A percentile compares a stretch with the other conserved stretches of the same genome.
These are phyloP conservation scores for Plagodis dolabraria DNA, from an alignment of 2,888 invertebrate species.

Conservation along the genomic window DNA sequence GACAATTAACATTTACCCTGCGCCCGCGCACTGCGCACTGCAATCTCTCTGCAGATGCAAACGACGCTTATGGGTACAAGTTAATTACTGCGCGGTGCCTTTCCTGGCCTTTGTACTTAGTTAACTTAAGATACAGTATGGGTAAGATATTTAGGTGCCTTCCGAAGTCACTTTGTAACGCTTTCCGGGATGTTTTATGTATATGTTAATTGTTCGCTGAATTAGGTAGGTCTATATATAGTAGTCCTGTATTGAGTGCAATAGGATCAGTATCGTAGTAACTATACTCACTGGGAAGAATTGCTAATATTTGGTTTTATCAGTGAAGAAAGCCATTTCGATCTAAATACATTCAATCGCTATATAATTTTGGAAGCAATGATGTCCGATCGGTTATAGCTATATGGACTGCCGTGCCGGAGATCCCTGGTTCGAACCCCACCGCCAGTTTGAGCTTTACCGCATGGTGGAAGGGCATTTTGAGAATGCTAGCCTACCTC, in stretches of 20 bases:
- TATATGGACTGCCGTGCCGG: too few relatives aligned
- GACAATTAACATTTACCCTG: constrained; percentile 43
- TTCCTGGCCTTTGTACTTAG: constrained; percentile 23
- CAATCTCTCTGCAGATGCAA: constrained; percentile 25
- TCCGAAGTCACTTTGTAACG: constrained; percentile 5
- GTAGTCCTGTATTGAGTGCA: not conserved
- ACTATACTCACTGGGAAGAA: too few relatives aligned
- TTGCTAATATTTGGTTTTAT: too few relatives aligned
- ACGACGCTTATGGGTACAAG: constrained; percentile 21
- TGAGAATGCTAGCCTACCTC: too few relatives aligned
- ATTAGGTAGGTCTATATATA: not conserved
- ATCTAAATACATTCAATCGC: too few relatives aligned
- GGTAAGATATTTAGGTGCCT: constrained; percentile 22
- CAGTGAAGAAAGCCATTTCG: too few relatives aligned
- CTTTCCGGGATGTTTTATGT: constrained; percentile 2
- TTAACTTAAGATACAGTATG: constrained; percentile 6
- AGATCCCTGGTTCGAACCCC: too few relatives aligned
- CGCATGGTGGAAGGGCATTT: too few relatives aligned
- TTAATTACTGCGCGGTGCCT: constrained; percentile 39
- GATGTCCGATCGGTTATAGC: too few relatives aligned
- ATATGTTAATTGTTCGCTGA: not conserved
- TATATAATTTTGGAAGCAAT: too few relatives aligned
- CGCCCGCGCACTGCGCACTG: constrained; percentile 12
- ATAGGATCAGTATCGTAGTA: not conserved
- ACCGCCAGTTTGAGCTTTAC: too few relatives aligned